Evolutionary conservation across 2,113 vertebrate species (phyloP).

Genomic region (Prietella phreatophila): DNA sequence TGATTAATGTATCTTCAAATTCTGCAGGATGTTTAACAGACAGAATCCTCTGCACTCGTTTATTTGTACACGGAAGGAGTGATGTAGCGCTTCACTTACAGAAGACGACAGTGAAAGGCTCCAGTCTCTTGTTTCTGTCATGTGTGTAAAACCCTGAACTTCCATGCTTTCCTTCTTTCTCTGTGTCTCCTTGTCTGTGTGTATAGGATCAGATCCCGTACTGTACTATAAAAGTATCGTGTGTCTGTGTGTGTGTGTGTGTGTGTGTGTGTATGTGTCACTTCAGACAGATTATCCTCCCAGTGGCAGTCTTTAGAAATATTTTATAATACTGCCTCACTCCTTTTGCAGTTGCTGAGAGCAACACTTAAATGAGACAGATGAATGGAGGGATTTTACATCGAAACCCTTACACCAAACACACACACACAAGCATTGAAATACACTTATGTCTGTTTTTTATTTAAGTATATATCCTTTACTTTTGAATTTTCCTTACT

Average conservation of each 20-base stretch:
- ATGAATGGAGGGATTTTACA: conserved; percentile 42
- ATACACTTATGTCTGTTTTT: neutral
- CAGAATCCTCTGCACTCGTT: neutral
- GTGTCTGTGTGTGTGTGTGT: neutral
- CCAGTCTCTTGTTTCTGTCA: neutral
- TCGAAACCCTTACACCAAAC: neutral
- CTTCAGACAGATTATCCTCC: conserved; percentile 31
- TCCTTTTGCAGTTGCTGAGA: conserved; percentile 18
- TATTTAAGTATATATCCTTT: neutral
- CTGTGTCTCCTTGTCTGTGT: neutral
- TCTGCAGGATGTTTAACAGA: neutral
- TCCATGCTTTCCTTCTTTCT: neutral
- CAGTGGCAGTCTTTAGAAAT: conserved; percentile 36
- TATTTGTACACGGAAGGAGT: neutral
- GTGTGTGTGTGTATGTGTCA: conserved; percentile 15
- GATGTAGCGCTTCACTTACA: neutral
- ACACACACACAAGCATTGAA: conserved; percentile 18
- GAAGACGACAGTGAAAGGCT: neutral
- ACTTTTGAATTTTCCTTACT: neutral
- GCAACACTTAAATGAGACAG: conserved; percentile 39
- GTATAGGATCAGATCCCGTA: neutral
- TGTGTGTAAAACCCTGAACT: neutral
- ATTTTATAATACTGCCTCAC: neutral
- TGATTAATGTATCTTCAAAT: neutral
- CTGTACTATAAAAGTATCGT: neutral